A percentile compares a stretch with the other conserved stretches of the same genome.
phyloP scores from a whole-genome alignment of 2,888 invertebrate species.

The Reticulitermes lucifugus region DNA sequence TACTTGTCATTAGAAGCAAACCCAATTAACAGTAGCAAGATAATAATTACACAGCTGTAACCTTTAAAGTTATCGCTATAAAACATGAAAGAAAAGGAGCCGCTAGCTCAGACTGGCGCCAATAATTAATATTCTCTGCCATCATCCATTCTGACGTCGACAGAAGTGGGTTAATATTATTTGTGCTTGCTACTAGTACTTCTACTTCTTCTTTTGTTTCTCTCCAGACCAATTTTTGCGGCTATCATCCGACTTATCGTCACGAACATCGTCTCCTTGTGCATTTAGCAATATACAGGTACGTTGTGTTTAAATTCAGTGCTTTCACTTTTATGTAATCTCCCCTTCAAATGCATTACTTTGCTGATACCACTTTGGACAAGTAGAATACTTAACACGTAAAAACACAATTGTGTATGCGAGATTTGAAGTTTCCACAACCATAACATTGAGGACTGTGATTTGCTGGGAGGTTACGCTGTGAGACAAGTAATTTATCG shows the following conservation, averaged over 20 bases:
- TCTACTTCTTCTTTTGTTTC: not conserved
- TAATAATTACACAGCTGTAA: not conserved
- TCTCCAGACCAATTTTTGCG: not conserved
- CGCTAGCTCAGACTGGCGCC: slow-evolving; percentile 9
- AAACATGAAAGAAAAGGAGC: not conserved
- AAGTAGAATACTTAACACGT: too few relatives aligned
- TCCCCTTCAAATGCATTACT: too few relatives aligned
- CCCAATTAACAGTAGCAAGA: not conserved
- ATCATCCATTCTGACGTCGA: slow-evolving; percentile 1
- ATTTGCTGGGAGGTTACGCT: too few relatives aligned
- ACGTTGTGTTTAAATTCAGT: too few relatives aligned
- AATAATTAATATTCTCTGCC: slow-evolving; percentile 8
- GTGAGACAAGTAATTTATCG: too few relatives aligned
- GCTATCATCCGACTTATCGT: not conserved
- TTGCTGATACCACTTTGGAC: too few relatives aligned
- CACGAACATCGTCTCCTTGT: too few relatives aligned
- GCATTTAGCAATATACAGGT: too few relatives aligned
- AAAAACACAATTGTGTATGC: too few relatives aligned
- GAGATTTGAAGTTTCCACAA: too few relatives aligned
- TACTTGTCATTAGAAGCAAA: not conserved
- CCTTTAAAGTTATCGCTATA: not conserved
- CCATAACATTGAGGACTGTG: too few relatives aligned
- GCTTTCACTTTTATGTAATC: too few relatives aligned
- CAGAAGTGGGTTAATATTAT: slow-evolving; percentile 16
- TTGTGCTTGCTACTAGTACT: not conserved